Percentiles rank a stretch among this genome's conserved stretches.
Evolutionary conservation across 2,888 invertebrate species (phyloP).

Genomic region (Cheilosia vulpina): DNA sequence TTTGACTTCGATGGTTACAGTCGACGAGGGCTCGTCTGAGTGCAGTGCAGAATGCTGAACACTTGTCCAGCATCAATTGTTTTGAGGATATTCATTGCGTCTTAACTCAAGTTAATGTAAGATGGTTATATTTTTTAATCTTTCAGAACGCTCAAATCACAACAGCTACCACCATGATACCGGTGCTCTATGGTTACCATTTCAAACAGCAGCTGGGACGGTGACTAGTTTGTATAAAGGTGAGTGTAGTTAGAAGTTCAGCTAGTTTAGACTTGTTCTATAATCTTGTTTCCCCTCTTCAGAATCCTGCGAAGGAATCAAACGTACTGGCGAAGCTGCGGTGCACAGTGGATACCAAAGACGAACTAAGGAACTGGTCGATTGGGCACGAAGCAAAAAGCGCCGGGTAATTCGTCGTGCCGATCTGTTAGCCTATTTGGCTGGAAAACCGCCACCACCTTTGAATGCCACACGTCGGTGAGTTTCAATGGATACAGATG

Average conservation of each 20-base stretch:
- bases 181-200: conserved; percentile 89
- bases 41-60: no score
- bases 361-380: conserved; percentile 89
- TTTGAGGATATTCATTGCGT: no score
- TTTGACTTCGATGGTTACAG: no score
- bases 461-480: conserved; percentile 84
- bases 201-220: conserved; percentile 91
- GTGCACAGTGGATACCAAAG: conserved; percentile 89
- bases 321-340: conserved; percentile 88
- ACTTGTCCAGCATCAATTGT: no score
- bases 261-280: neutral
- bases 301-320: conserved; percentile 90
- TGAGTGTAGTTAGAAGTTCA: conserved; percentile 78
- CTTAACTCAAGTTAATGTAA: neutral
- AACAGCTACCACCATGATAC: conserved; percentile 84
- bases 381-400: conserved; percentile 90
- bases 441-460: conserved; percentile 88
- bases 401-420: conserved; percentile 89
- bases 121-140: conserved; percentile 57
- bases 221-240: conserved; percentile 92
- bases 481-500: conserved; percentile 76
- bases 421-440: conserved; percentile 90
- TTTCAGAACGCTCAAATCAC: conserved; percentile 85
- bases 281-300: conserved; percentile 7
- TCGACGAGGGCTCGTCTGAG: no score